Base-by-base conservation (phyloP, 2,113 vertebrate species). In the Perca fluviatilis region DNA sequence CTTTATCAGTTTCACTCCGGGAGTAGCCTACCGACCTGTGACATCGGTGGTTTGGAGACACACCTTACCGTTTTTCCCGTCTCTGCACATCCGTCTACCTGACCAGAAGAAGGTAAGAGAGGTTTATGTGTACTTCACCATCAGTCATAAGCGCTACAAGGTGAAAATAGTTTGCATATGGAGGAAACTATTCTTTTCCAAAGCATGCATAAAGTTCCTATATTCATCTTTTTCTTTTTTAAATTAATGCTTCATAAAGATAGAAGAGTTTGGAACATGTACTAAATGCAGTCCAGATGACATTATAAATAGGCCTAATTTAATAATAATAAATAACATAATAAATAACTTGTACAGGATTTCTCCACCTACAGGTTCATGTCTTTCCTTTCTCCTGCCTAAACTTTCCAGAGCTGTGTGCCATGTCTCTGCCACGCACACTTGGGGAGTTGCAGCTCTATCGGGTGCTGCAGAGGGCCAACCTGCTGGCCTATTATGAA, bases 361-460 rank as follows among this genome's bases (percentile, higher is more conserved):
- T 80, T 83, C 51, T 78, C 75, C 19, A 63, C 63, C 67, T 83
- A 77, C 77, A 86, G 63, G 47, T 84, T 87, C 33, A 83, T 68
- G 40, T 83, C 40, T 84, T 70, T 90, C 64, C 54, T 82, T 30
- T 80, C 58, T 66, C n/a, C 68, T 58, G 63, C 49, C 56, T 79
- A 64, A 74, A 84, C 79, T 86, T 83, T 83, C 79, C 82, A 77
- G 69, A 80, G 84, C 82, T 50, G 86, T 73, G 89, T 75, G 88
- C 92, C 88, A 98, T 99, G 98, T 97, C 97, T 83, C 94, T 99
- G 92, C 98, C 98, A 77, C 96, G 98, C 90, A 99, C 98, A 0
- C 96, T 99, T 90, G 98, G 98, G 47, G 98, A 99, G 95, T 92
- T 99, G 90, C 98, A 99, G 95, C 96, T 99, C 50, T 99, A 99